phyloP scores from a whole-genome alignment of 2,888 invertebrate genomes.

The Pardosa pseudoannulata region DNA sequence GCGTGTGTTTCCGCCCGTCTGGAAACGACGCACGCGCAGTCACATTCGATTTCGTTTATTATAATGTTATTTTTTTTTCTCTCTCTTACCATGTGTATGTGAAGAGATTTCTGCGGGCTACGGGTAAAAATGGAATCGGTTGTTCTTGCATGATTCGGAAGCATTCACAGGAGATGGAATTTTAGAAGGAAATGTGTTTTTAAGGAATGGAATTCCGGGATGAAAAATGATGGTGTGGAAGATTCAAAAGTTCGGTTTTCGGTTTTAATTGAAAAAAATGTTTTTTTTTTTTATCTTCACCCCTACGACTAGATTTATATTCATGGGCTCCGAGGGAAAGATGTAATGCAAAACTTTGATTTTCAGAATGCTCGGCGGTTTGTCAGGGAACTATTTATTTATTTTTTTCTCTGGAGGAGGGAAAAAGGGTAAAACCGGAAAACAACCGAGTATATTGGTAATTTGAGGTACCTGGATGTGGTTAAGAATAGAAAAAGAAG shows the following conservation, averaged over 20 bases:
- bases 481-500: no score
- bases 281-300: neutral
- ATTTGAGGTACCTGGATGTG: no score
- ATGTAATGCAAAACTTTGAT: neutral
- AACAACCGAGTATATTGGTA: no score
- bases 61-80: slow-evolving; percentile 33
- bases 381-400: no score
- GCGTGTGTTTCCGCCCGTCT: slow-evolving; percentile 45
- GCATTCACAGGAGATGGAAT: neutral
- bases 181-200: slow-evolving; percentile 1
- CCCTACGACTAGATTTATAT: neutral
- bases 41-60: slow-evolving; percentile 66
- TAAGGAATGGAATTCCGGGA: neutral
- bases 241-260: neutral
- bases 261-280: slow-evolving; percentile 13
- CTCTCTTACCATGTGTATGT: neutral
- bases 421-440: no score
- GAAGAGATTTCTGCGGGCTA: neutral
- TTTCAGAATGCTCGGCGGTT: no score
- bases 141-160: neutral
- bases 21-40: slow-evolving; percentile 38
- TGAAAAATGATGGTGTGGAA: neutral
- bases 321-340: neutral
- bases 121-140: neutral
- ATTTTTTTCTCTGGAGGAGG: no score